These are phyloP conservation scores for Drepana falcataria DNA, from an alignment of 2,888 invertebrate species.

Conservation along the genomic window DNA sequence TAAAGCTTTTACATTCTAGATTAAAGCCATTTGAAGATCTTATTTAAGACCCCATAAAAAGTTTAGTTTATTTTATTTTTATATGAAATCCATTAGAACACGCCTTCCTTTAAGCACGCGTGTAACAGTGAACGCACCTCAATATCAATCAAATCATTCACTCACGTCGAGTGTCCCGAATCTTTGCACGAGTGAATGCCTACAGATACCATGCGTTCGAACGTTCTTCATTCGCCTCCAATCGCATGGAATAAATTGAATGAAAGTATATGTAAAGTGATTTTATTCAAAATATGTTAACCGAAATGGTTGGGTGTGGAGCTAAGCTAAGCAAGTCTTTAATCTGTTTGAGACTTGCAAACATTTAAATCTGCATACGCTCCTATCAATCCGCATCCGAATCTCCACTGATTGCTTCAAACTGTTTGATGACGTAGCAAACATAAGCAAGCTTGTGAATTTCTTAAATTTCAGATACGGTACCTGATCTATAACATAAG, in stretches of 20 bases:
- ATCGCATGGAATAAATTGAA: conserved; percentile 36
- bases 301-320: conserved; percentile 5
- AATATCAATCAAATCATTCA: conserved; percentile 36
- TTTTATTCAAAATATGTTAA: conserved; percentile 26
- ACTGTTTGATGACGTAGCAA: conserved; percentile 1
- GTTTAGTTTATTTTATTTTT: too few relatives aligned
- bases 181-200: conserved; percentile 20
- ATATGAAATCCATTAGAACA: not conserved
- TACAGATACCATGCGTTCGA: conserved; percentile 20
- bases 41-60: too few relatives aligned
- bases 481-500: too few relatives aligned
- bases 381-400: not conserved
- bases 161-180: conserved; percentile 16
- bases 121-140: conserved; percentile 24
- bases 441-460: not conserved
- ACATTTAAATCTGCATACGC: not conserved
- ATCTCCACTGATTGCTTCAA: not conserved
- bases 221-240: conserved; percentile 31
- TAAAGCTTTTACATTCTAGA: too few relatives aligned
- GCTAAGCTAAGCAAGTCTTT: not conserved
- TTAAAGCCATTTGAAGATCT: too few relatives aligned
- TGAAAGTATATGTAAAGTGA: conserved; percentile 30
- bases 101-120: conserved; percentile 9
- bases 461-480: too few relatives aligned
- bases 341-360: conserved; percentile 1